phyloP scores from a whole-genome alignment of 2,797 vertebrate species.

The Onychomys torridus region DNA sequence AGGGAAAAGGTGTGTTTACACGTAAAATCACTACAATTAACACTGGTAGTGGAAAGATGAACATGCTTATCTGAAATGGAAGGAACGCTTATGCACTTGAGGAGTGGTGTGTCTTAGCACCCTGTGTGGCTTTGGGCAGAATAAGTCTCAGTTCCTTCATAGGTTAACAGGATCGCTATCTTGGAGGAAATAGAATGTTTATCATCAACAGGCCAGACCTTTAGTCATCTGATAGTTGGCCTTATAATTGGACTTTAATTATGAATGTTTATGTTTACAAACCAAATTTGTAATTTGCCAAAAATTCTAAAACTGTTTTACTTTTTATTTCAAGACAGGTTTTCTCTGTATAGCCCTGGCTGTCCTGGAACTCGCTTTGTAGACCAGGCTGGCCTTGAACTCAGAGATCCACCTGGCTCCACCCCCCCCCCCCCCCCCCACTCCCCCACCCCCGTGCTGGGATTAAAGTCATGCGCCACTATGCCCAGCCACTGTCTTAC shows the following conservation, averaged over 20 bases:
- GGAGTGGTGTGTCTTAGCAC: neutral
- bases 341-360: neutral
- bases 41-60: neutral
- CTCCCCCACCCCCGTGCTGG: neutral
- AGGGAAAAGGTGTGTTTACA: neutral
- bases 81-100: neutral
- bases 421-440: too few species aligned
- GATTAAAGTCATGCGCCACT: neutral
- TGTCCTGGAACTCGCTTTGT: neutral
- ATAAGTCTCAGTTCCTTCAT: neutral
- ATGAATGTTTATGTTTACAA: neutral
- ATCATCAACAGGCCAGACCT: neutral
- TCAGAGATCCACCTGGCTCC: neutral
- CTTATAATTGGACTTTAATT: slow-evolving; percentile 32
- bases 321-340: neutral
- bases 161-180: neutral
- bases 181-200: neutral
- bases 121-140: neutral
- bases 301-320: neutral
- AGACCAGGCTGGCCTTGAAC: neutral
- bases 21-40: neutral
- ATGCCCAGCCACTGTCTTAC: neutral
- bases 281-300: neutral
- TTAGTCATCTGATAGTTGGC: neutral
- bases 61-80: neutral